These are phyloP conservation scores for Drosophila funebris DNA, from an alignment of 1,140 invertebrate species.

Conservation along the genomic window DNA sequence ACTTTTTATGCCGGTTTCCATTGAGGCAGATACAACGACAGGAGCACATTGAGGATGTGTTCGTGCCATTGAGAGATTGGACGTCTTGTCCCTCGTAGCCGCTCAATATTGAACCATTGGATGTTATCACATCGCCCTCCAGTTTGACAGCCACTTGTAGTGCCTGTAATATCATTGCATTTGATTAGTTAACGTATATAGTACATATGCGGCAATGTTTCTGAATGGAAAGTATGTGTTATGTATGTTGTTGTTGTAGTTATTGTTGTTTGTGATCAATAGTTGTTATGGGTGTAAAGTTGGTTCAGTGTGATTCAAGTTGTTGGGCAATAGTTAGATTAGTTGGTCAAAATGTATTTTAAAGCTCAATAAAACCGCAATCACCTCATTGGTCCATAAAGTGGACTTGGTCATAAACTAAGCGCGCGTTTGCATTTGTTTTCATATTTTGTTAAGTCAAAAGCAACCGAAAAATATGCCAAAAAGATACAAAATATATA, in stretches of 20 bases:
- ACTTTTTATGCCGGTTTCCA: slow-evolving; percentile 86
- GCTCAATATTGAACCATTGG: slow-evolving; percentile 92
- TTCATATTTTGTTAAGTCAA: slow-evolving; percentile 65
- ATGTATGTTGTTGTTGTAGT: slow-evolving; percentile 5
- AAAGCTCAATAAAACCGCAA: slow-evolving; percentile 65
- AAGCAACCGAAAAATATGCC: slow-evolving; percentile 77
- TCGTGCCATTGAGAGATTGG: slow-evolving; percentile 86
- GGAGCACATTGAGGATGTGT: slow-evolving; percentile 90
- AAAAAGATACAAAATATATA: slow-evolving; percentile 59
- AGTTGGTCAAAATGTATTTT: slow-evolving; percentile 51
- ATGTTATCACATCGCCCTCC: slow-evolving; percentile 97
- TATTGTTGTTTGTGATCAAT: slow-evolving; percentile 30
- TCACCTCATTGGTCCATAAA: slow-evolving; percentile 84
- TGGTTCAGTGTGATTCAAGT: slow-evolving; percentile 21
- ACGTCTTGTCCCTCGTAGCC: slow-evolving; percentile 86
- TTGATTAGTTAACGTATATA: too few species aligned
- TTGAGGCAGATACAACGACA: slow-evolving; percentile 91
- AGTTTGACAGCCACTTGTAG: slow-evolving; percentile 94
- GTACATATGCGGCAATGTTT: too few species aligned
- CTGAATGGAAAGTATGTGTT: slow-evolving; percentile 24
- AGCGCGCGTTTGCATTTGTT: slow-evolving; percentile 70
- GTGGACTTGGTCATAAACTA: slow-evolving; percentile 84
- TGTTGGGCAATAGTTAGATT: slow-evolving; percentile 5
- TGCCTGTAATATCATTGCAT: slow-evolving; percentile 85
- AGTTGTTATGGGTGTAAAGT: slow-evolving; percentile 14